Conservation (phyloP, 2,888 invertebrate genomes). For the Nemapogon koenigi region DNA sequence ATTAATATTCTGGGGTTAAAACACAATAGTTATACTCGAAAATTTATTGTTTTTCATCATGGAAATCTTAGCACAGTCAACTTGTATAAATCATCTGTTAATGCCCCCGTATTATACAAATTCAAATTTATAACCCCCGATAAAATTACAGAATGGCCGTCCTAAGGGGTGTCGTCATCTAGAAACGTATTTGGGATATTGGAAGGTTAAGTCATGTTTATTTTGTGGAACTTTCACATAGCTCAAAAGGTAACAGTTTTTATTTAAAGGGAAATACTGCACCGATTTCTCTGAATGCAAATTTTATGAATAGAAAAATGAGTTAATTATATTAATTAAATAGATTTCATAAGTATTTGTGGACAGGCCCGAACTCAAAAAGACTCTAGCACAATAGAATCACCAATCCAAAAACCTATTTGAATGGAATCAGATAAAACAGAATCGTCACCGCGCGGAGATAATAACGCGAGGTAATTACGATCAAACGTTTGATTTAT, state of each 20-base stretch:
- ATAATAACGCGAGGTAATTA: conserved; percentile 30
- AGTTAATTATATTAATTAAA: no score
- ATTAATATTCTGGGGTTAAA: conserved; percentile 46
- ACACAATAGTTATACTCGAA: conserved; percentile 58
- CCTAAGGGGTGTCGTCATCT: conserved; percentile 27
- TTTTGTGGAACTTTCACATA: not conserved
- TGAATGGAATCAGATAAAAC: not conserved
- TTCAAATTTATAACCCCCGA: conserved; percentile 67
- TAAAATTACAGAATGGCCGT: conserved; percentile 61
- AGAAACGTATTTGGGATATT: conserved; percentile 23
- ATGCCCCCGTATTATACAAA: conserved; percentile 62
- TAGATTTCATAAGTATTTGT: conserved; percentile 20
- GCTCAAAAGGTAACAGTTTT: no score
- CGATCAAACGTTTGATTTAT: conserved; percentile 51
- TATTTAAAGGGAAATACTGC: no score
- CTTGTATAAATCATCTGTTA: conserved; percentile 64
- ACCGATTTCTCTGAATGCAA: no score
- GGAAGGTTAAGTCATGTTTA: conserved; percentile 23
- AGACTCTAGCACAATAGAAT: conserved; percentile 2
- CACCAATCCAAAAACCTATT: conserved; percentile 5
- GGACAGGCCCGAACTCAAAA: not conserved
- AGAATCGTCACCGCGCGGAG: not conserved
- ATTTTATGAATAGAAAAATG: no score
- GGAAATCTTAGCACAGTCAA: conserved; percentile 65
- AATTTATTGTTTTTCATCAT: conserved; percentile 67